A percentile compares a stretch with the other conserved stretches of the same genome.
Conservation (phyloP, 2,113 vertebrate genomes). For the Ctenodactylus gundi region DNA sequence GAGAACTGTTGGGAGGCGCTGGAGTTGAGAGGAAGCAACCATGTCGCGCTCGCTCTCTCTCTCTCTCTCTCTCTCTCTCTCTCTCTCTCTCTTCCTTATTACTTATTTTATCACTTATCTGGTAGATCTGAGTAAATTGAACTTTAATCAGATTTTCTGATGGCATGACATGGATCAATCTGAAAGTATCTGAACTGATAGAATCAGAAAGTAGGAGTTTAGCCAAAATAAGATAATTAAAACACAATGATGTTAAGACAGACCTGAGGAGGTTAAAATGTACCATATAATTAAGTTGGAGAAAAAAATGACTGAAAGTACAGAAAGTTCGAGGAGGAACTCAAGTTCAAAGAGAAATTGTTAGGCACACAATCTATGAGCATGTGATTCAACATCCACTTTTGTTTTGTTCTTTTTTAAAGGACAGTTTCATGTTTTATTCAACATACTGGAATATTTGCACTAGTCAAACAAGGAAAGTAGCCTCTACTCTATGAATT, state of each 20-base stretch:
- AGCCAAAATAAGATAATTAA: constrained; percentile 55
- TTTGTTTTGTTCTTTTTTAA: neutral
- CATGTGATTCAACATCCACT: neutral
- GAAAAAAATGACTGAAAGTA: neutral
- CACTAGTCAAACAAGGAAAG: neutral
- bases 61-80: constrained; percentile 49
- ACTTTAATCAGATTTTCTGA: constrained; percentile 53
- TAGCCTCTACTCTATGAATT: neutral
- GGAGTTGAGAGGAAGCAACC: neutral
- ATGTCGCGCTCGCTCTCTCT: constrained; percentile 28
- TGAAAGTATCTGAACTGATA: constrained; percentile 33
- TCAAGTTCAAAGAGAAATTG: constrained; percentile 17
- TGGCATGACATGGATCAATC: constrained; percentile 28
- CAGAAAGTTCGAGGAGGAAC: constrained; percentile 33
- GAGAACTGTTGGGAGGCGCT: neutral
- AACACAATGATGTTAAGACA: constrained; percentile 1
- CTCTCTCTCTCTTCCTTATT: constrained; percentile 57
- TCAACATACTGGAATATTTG: neutral
- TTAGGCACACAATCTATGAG: neutral
- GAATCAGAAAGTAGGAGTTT: neutral
- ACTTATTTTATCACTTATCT: constrained; percentile 62
- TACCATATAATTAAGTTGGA: constrained; percentile 29
- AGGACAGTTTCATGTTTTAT: neutral
- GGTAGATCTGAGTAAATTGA: neutral
- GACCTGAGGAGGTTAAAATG: constrained; percentile 12